Conservation (phyloP, 2,888 invertebrate species). For the Zhengitettix transpicula region DNA sequence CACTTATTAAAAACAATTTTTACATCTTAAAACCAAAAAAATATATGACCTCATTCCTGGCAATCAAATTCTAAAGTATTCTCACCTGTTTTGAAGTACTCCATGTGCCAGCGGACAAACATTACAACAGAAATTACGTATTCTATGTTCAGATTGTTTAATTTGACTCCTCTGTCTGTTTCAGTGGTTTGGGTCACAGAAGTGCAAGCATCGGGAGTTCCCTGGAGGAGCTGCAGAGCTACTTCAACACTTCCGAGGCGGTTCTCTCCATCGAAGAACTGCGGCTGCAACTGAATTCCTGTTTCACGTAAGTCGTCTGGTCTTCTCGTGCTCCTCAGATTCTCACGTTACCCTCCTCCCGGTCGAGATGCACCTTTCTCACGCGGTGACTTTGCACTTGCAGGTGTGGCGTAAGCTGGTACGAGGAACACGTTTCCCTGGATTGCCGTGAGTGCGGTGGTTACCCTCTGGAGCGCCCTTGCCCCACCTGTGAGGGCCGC, state of each 20-base stretch:
- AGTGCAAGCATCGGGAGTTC: constrained; percentile 17
- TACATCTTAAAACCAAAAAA: no score
- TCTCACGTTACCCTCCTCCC: no score
- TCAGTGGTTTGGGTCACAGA: background rate
- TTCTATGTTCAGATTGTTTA: no score
- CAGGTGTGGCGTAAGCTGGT: constrained; percentile 66
- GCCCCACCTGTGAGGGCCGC: constrained; percentile 56
- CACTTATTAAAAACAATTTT: no score
- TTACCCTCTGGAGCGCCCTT: constrained; percentile 56
- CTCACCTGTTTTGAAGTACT: no score
- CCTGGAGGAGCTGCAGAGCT: constrained; percentile 16
- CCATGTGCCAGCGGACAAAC: no score
- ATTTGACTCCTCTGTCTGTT: background rate
- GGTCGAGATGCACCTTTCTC: no score
- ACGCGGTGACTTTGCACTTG: constrained; percentile 12
- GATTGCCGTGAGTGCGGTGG: constrained; percentile 69
- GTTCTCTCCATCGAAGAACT: constrained; percentile 50
- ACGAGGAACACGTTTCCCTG: constrained; percentile 55
- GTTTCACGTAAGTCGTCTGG: constrained; percentile 43
- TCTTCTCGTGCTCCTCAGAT: no score
- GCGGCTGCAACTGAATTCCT: constrained; percentile 51
- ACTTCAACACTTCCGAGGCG: constrained; percentile 14
- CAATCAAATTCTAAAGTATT: no score
- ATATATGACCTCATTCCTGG: no score
- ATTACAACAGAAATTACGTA: no score